Evolutionary conservation across 2,113 vertebrate species (phyloP).

Genomic region (Triplophysa siluroides): DNA sequence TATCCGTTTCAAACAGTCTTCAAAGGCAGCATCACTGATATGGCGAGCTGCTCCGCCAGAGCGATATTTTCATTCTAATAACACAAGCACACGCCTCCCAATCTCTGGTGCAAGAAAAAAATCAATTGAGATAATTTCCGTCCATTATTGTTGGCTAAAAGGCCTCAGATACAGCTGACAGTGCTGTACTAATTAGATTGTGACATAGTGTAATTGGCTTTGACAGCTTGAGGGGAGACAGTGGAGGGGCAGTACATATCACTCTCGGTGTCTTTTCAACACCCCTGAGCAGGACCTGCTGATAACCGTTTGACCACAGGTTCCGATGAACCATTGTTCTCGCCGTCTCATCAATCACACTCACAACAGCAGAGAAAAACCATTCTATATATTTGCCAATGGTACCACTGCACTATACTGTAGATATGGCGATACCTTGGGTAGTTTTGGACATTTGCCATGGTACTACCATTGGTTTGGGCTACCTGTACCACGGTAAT

Average conservation of each 20-base stretch:
- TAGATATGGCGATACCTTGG: too few relatives aligned
- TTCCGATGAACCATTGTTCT: conserved; percentile 2
- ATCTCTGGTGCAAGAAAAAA: conserved; percentile 26
- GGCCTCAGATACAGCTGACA: conserved; percentile 43
- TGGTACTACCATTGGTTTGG: too few relatives aligned
- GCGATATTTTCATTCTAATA: not conserved
- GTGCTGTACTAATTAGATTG: conserved; percentile 57
- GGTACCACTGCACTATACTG: too few relatives aligned
- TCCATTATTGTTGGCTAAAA: conserved; percentile 56
- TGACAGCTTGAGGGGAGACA: conserved; percentile 43
- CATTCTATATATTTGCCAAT: too few relatives aligned
- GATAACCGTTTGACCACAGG: not conserved
- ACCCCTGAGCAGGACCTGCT: not conserved
- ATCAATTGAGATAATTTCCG: conserved; percentile 50
- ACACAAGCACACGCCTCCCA: not conserved
- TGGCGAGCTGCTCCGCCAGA: not conserved
- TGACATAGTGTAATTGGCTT: conserved; percentile 53
- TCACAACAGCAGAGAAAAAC: not conserved
- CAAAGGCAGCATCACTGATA: not conserved
- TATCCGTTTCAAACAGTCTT: too few relatives aligned
- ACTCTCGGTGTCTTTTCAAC: not conserved
- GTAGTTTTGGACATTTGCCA: too few relatives aligned
- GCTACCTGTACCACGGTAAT: not conserved
- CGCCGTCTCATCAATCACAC: not conserved
- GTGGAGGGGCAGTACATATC: conserved; percentile 20